phyloP scores from a whole-genome alignment of 2,113 vertebrate species.

The Pavo muticus region DNA sequence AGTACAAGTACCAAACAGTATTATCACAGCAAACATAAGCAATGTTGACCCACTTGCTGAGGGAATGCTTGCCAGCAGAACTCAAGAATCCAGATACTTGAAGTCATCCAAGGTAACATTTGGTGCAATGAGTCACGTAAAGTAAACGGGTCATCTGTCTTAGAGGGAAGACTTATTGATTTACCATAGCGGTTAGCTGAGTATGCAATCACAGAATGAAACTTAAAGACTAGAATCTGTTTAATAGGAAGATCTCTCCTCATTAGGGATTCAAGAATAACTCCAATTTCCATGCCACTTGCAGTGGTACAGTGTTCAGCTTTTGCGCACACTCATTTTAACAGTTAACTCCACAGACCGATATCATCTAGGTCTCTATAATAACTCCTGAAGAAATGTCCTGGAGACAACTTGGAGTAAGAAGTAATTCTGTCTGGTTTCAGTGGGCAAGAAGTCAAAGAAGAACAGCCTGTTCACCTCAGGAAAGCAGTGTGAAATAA shows the following conservation, averaged over 20 bases:
- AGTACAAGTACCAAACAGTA: conserved; percentile 6
- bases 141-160: neutral
- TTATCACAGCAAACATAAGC: neutral
- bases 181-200: neutral
- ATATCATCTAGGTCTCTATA: neutral
- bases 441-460: conserved; percentile 23
- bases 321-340: neutral
- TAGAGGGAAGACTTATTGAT: neutral
- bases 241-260: neutral
- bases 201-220: neutral
- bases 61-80: neutral
- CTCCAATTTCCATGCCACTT: neutral
- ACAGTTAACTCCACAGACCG: neutral
- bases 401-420: neutral
- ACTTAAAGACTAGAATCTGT: neutral
- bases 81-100: conserved; percentile 21
- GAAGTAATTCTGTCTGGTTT: conserved; percentile 10
- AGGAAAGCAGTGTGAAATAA: neutral
- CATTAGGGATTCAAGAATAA: neutral
- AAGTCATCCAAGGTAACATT: conserved; percentile 37
- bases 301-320: neutral
- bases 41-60: neutral
- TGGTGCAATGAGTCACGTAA: neutral
- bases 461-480: conserved; percentile 26
- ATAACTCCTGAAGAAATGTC: neutral